Evolutionary conservation across 2,888 invertebrate genomes (phyloP), one percentile per base, ranked within the genome.

Genomic region (Orthonevra nobilis): DNA sequence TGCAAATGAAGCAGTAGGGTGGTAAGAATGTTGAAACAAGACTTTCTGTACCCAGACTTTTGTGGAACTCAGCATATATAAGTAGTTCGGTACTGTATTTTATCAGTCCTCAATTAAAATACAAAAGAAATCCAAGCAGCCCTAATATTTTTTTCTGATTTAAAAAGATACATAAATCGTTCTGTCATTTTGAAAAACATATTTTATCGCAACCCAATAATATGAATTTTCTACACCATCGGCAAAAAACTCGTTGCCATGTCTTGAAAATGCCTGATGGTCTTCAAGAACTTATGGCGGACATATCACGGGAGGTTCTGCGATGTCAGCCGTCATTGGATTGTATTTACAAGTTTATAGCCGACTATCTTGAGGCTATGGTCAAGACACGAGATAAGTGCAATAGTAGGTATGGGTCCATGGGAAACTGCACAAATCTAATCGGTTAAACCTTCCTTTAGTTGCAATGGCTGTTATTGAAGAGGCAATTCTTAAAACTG

Each of bases 291-390:
- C 86, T 95, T 40, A 92, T 94, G 89, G 89, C 91, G 42, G 94
- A 95, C 85, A 93, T 95, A 81, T 91, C 93, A 0, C 91, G 94
- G 77, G 94, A 94, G 89, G 94, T 94, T 1, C 85, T 95, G n/a
- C 90, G 94, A 81, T 90, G 90, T 9, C 92, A 94, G 83, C 94
- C 95, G 0, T 82, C 84, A 19, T 82, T 84, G 3, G 84, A 86
- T 28, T 89, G 93, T 68, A 87, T 93, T 1, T 92, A 92, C 86
- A 88, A 90, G 54, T 95, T 93, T 84, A 92, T 94, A 68, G 91
- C 93, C 0, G 91, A 93, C 84, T 95, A 94, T 85, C 87, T 93
- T 28, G 91, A 93, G 79, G 91, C 92, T 0, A 85, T 94, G 83
- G 86, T 94, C 68, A 90, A 92, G 9, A 92, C 93, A 0, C 90